A percentile compares a stretch with the other conserved stretches of the same genome.
Conservation (phyloP, 2,888 invertebrate species). For the Athetis lepigone region DNA sequence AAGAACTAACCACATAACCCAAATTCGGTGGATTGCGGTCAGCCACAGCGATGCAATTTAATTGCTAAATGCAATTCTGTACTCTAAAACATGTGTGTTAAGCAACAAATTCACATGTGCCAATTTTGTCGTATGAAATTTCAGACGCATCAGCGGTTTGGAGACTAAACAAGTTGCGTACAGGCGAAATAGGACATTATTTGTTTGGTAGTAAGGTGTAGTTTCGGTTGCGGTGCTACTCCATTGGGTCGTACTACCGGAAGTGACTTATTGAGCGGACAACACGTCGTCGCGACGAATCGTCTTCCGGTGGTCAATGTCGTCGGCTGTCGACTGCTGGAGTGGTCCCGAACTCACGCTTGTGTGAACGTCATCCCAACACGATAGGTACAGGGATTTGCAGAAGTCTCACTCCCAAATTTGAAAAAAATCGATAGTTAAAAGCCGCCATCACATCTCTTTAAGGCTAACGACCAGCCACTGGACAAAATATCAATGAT, state of each 20-base stretch:
- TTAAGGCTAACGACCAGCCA: no score
- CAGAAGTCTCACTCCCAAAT: constrained; percentile 13
- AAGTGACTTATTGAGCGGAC: constrained; percentile 80
- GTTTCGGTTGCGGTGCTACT: constrained; percentile 36
- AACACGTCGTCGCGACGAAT: constrained; percentile 77
- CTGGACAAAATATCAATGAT: no score
- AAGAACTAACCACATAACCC: constrained; percentile 55
- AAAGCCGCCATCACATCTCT: not conserved
- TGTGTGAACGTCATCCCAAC: constrained; percentile 36
- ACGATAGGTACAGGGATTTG: not conserved
- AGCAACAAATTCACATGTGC: constrained; percentile 42
- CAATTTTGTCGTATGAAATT: constrained; percentile 51
- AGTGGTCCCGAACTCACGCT: constrained; percentile 58
- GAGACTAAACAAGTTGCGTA: constrained; percentile 20
- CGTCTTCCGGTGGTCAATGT: constrained; percentile 84
- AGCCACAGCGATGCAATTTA: constrained; percentile 46
- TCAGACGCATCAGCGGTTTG: constrained; percentile 60
- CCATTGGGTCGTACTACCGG: constrained; percentile 68
- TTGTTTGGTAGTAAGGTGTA: constrained; percentile 41
- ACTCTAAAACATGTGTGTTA: constrained; percentile 30
- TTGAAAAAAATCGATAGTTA: not conserved
- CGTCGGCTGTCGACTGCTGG: constrained; percentile 60
- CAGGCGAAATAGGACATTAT: constrained; percentile 28
- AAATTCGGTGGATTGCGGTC: constrained; percentile 59
- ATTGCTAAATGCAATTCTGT: constrained; percentile 39